Percentiles rank a stretch among this genome's conserved stretches.
These are phyloP conservation scores for Eupeodes luniger DNA, from an alignment of 2,888 invertebrate genomes.

Conservation along the genomic window DNA sequence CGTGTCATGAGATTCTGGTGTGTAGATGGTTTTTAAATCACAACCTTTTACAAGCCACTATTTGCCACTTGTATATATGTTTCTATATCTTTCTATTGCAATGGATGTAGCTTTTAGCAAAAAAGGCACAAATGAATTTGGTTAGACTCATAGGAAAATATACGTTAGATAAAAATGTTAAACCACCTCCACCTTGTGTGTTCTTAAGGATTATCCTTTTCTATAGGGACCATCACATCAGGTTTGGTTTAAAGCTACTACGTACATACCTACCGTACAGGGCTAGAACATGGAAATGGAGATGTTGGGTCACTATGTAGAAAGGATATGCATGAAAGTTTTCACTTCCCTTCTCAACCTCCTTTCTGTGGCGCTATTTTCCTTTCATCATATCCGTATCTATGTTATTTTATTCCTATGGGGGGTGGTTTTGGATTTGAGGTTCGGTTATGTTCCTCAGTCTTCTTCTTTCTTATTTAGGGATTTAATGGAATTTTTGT, in stretches of 20 bases:
- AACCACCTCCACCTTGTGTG: slow-evolving; percentile 33
- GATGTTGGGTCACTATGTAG: slow-evolving; percentile 27
- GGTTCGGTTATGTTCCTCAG: neutral
- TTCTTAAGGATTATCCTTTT: slow-evolving; percentile 67
- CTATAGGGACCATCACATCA: slow-evolving; percentile 1
- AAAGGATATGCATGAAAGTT: slow-evolving; percentile 38
- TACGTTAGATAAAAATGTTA: slow-evolving; percentile 8
- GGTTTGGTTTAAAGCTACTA: neutral
- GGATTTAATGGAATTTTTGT: slow-evolving; percentile 59
- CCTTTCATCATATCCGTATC: slow-evolving; percentile 52
- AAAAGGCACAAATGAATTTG: slow-evolving; percentile 34
- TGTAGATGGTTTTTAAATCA: slow-evolving; percentile 66
- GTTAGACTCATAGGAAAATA: slow-evolving; percentile 27
- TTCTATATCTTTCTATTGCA: neutral
- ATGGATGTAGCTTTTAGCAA: neutral
- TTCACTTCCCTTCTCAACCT: neutral
- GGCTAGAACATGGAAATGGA: neutral
- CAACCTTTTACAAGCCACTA: slow-evolving; percentile 43
- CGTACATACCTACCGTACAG: no score
- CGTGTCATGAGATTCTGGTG: slow-evolving; percentile 57
- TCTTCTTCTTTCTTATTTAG: slow-evolving; percentile 31
- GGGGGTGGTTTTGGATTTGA: neutral
- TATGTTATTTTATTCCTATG: slow-evolving; percentile 43
- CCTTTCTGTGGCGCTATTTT: slow-evolving; percentile 22
- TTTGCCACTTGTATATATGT: slow-evolving; percentile 15